Evolutionary conservation across 2,888 invertebrate genomes (phyloP).

Genomic region (Conops quadrifasciatus): DNA sequence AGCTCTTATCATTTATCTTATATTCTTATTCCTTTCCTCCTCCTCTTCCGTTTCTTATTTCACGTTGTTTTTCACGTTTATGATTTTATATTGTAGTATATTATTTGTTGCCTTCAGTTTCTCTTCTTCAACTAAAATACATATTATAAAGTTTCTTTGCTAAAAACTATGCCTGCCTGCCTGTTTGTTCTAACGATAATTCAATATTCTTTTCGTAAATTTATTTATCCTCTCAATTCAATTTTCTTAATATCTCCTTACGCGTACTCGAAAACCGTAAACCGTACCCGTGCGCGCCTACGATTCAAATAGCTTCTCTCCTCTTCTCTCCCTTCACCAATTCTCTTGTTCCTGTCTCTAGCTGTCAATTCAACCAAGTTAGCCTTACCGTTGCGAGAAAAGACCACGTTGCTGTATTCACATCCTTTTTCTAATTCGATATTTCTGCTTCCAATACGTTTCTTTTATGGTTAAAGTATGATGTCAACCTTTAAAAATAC

Average conservation of each 20-base stretch:
- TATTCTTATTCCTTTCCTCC: conserved; percentile 43
- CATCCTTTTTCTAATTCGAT: conserved; percentile 25
- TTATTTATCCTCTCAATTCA: background rate
- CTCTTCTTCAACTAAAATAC: conserved; percentile 33
- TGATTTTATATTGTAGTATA: conserved; percentile 40
- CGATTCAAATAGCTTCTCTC: too few relatives aligned
- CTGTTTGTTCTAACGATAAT: conserved; percentile 23
- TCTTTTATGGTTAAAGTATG: conserved; percentile 49
- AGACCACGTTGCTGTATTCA: too few relatives aligned
- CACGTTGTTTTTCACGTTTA: conserved; percentile 20
- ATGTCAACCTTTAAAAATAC: conserved; percentile 58
- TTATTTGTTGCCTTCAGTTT: conserved; percentile 30
- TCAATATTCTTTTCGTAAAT: conserved; percentile 27
- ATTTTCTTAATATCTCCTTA: conserved; percentile 9
- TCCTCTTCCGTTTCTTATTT: conserved; percentile 42
- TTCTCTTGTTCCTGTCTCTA: too few relatives aligned
- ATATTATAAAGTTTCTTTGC: conserved; percentile 30
- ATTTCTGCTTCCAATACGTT: conserved; percentile 43
- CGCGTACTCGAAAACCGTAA: too few relatives aligned
- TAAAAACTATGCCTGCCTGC: conserved; percentile 22
- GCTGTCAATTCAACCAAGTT: too few relatives aligned
- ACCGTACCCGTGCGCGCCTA: too few relatives aligned
- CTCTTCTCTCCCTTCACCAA: too few relatives aligned
- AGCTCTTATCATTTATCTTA: conserved; percentile 20
- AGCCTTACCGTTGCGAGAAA: too few relatives aligned